Evolutionary conservation across 2,113 vertebrate genomes (phyloP).

Genomic region (Entelurus aequoreus): DNA sequence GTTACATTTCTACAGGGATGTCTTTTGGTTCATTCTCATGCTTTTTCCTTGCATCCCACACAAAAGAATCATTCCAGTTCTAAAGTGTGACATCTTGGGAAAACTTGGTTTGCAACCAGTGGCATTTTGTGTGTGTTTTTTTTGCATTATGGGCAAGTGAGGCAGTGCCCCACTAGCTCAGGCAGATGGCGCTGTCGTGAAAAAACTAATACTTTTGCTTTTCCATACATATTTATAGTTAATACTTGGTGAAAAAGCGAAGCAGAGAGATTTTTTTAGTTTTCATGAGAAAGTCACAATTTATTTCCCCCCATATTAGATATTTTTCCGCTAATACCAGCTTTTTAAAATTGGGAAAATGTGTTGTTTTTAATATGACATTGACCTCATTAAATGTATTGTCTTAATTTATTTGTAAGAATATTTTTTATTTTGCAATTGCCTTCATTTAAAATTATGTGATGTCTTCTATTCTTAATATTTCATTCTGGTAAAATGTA

Average conservation of each 20-base stretch:
- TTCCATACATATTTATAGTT: no score
- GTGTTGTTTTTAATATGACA: no score
- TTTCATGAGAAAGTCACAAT: no score
- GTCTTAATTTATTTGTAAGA: no score
- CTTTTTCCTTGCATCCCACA: constrained; percentile 49
- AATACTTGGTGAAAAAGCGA: no score
- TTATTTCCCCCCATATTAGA: no score
- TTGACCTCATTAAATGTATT: no score
- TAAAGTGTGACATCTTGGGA: constrained; percentile 26
- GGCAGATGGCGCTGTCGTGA: background rate
- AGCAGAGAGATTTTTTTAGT: no score
- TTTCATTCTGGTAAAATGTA: background rate
- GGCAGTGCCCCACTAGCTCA: background rate
- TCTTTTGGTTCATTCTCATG: constrained; percentile 59
- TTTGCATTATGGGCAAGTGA: background rate
- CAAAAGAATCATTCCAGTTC: constrained; percentile 22
- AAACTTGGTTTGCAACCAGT: background rate
- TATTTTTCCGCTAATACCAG: no score
- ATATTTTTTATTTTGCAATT: no score
- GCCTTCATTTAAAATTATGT: no score
- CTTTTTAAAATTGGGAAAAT: no score
- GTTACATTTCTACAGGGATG: constrained; percentile 38
- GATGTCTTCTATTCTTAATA: background rate
- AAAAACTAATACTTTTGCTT: background rate
- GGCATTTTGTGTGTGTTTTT: background rate